Evolutionary conservation across 2,797 vertebrate species (phyloP).

Genomic region (Pterois miles): DNA sequence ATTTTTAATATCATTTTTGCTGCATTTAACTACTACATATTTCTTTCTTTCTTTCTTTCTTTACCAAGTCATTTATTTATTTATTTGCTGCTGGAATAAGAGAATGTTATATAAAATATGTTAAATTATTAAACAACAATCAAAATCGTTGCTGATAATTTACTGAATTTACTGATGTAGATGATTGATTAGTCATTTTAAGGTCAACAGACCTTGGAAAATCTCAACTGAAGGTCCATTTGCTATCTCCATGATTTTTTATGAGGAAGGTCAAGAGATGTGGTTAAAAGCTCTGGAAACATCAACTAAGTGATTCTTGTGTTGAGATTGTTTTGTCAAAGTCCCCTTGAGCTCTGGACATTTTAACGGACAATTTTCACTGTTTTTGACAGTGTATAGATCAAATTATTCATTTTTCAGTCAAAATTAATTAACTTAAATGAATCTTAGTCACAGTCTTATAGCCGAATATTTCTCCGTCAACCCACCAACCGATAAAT

Average conservation of each 20-base stretch:
- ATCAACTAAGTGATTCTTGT: background rate
- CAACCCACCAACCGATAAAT: background rate
- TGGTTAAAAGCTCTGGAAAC: background rate
- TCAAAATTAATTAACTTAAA: background rate
- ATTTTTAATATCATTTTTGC: no score
- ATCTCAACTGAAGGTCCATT: background rate
- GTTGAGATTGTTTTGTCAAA: background rate
- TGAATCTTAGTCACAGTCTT: background rate
- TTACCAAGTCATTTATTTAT: no score
- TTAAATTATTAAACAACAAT: background rate
- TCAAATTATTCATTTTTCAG: rapidly evolving
- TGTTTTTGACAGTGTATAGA: background rate
- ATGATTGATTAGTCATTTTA: background rate
- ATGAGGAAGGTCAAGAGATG: background rate
- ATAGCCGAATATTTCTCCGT: background rate
- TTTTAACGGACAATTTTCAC: background rate
- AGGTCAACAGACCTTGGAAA: background rate
- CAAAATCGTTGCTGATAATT: background rate
- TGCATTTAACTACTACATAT: no score
- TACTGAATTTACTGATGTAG: background rate
- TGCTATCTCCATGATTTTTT: background rate
- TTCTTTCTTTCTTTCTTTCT: no score
- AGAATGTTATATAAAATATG: background rate
- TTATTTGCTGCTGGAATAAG: background rate
- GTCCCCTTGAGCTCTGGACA: background rate